A percentile compares a stretch with the other conserved stretches of the same genome.
phyloP scores from a whole-genome alignment of 2,888 invertebrate genomes.

The Galerucella pusilla region DNA sequence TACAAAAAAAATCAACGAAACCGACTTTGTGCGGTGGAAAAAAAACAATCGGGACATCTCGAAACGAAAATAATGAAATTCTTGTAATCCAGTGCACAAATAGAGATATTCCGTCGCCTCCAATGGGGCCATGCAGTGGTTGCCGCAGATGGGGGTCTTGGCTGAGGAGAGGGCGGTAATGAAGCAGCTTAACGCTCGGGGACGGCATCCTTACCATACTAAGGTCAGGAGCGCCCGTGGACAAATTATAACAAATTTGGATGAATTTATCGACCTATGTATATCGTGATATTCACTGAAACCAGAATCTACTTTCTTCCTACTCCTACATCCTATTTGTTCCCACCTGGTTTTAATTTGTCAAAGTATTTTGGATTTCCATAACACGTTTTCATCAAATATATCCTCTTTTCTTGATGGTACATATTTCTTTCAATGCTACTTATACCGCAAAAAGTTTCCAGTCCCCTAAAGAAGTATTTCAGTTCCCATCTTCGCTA shows the following conservation, averaged over 20 bases:
- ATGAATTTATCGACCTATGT: background rate
- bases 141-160: conserved; percentile 36
- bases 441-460: too few species aligned
- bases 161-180: conserved; percentile 43
- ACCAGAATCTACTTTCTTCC: too few species aligned
- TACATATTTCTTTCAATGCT: too few species aligned
- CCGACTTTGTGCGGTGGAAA: conserved; percentile 6
- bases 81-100: conserved; percentile 50
- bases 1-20: conserved; percentile 7
- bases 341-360: too few species aligned
- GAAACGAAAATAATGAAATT: conserved; percentile 43
- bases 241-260: background rate
- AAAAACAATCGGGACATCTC: conserved; percentile 28
- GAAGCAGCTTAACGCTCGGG: conserved; percentile 45
- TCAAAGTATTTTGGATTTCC: too few species aligned
- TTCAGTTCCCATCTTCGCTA: too few species aligned
- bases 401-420: too few species aligned
- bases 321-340: too few species aligned
- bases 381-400: too few species aligned
- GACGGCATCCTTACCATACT: conserved; percentile 3
- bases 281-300: too few species aligned
- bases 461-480: too few species aligned
- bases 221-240: conserved; percentile 38
- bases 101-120: conserved; percentile 52
- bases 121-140: conserved; percentile 39